Base-by-base conservation (phyloP, 1,140 invertebrate genomes). In the Scylla paramamosain region DNA sequence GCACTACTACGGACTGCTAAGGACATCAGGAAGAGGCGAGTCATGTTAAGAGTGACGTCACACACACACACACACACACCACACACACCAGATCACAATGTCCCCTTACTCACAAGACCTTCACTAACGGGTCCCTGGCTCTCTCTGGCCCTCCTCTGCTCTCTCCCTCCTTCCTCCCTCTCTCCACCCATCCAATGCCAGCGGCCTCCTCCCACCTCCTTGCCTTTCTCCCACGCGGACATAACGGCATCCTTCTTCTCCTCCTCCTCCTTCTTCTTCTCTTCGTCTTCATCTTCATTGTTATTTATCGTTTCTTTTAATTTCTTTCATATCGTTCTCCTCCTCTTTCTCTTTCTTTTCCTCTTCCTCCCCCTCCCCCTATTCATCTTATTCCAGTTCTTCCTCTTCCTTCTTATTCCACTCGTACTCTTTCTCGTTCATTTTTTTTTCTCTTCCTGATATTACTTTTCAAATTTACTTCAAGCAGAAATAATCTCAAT, bases 161-260 rank as follows among this genome's bases (percentile, higher is more conserved):
- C 86, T 88, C 86, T 88, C 86, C 32, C 86, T 88, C 86, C 86
- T 88, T 28, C 31, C 86, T 88, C 86, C 31, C 86, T 88, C 86
- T 88, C 86, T 88, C 20, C 67, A 25, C 20, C 25, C 67, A 25
- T n/a, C 52, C 10, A 59, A 59, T 59, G 16, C 52, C 52, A 14
- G 3, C 52, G 52, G 10, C 10, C 52, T 59, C 52, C 52, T 59
- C 52, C 52, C 52, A 59, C 16, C 52, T 59, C 52, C 16, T 59
- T 39, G 39, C 39, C 39, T 39, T 39, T 39, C 39, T 59, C 52
- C 52, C 52, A 59, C 52, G 52, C 52, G 52, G 52, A 59, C 52
- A 59, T 59, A 59, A 59, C 52, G 52, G 52, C 52, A 59, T 20
- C 52, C 0, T 59, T 20, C 10, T 59, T 8, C 52, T 77, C 67